Evolutionary conservation across 64 coral and sea anemone genomes (phyloP), one percentile per base, ranked within the genome.

Genomic region (Montipora foliosa): DNA sequence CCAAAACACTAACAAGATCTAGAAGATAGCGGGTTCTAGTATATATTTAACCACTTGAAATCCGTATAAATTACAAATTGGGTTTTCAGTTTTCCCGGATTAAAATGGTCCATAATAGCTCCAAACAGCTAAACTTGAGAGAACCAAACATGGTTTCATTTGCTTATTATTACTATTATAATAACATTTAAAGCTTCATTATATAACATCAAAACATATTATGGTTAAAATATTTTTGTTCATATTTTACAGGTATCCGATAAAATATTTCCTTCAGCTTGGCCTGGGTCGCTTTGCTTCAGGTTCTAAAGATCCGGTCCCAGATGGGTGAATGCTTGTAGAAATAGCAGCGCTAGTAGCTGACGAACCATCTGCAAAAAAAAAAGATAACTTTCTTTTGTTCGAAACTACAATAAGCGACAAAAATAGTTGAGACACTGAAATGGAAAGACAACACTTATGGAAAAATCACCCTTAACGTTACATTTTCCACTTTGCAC

Each of bases 171-270:
- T 58, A 5, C 14, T 16, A 12, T 78, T 78, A 78, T 49, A 86
- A 86, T 70, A 84, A 48, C 62, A 12, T 50, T 64, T 86, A 71
- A 49, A 20, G 46, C 66, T 86, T 71, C 66, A 71, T 86, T 49
- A 49, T 86, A 86, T 72, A 68, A 66, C 82, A 86, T 72, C 82
- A 86, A 86, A 71, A 86, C 53, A 61, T 67, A 46, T 71, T 72
- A 9, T 15, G 64, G 67, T 50, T 86, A 86, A 86, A 86, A 86
- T 86, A 86, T 86, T 72, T 86, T 45, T 86, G 61, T 86, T 86
- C 82, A 71, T 86, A 86, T 71, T 86, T 86, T 71, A 86, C 66
- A 86, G 64, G n/a, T 17, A 71, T 48, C n/a, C 17, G 19, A 70
- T 82, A 61, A 44, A 62, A 71, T 71, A 57, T 14, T n/a, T 29